Evolutionary conservation across 2,113 vertebrate species (phyloP).

Genomic region (Tautogolabrus adspersus): DNA sequence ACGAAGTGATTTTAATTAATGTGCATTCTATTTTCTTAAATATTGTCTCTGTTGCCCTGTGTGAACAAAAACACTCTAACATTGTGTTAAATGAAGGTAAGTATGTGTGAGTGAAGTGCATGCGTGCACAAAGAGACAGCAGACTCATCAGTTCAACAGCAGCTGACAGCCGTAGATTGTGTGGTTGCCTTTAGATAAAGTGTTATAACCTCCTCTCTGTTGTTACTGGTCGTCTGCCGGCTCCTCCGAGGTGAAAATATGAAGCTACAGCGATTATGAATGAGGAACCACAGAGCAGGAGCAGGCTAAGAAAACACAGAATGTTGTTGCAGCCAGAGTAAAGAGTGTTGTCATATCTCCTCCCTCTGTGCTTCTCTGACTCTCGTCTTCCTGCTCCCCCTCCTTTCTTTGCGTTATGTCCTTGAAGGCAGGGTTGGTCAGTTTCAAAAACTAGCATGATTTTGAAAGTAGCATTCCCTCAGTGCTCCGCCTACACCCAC

Average conservation of each 20-base stretch:
- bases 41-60: not conserved
- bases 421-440: no score
- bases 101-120: not conserved
- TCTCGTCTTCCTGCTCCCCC: not conserved
- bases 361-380: not conserved
- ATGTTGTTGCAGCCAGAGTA: conserved; percentile 36
- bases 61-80: not conserved
- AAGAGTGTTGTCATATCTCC: conserved; percentile 11
- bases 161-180: conserved; percentile 15
- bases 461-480: not conserved
- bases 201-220: not conserved
- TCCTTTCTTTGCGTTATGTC: not conserved
- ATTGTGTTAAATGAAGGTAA: not conserved
- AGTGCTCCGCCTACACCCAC: no score
- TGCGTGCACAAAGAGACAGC: not conserved
- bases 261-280: conserved; percentile 16
- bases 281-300: not conserved
- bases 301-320: conserved; percentile 32
- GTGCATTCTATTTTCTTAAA: no score
- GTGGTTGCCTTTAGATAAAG: conserved; percentile 13
- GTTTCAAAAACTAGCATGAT: no score
- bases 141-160: conserved; percentile 3
- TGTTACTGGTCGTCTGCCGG: not conserved
- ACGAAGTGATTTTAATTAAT: no score
- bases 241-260: conserved; percentile 19